phyloP scores from a whole-genome alignment of 1,140 invertebrate species.

The Pollicipes pollicipes region DNA sequence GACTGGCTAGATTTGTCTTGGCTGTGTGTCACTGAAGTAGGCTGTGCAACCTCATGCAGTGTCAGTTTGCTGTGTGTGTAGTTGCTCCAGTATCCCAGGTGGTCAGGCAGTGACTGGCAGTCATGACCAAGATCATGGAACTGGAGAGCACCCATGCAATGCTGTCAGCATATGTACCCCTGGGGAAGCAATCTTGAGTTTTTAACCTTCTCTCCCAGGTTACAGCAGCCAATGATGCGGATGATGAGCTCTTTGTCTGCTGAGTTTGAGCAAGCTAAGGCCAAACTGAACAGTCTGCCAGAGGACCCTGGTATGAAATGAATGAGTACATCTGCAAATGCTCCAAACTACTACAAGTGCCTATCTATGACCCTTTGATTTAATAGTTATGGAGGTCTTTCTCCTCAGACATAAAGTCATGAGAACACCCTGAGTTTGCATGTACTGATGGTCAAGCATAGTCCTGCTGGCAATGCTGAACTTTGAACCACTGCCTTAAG shows the following conservation, averaged over 20 bases:
- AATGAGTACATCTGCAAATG: neutral
- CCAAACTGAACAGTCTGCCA: constrained; percentile 26
- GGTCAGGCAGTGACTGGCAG: too few relatives aligned
- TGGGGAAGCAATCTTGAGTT: too few relatives aligned
- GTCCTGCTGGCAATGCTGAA: neutral
- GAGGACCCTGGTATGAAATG: constrained; percentile 24
- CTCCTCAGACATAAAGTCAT: neutral
- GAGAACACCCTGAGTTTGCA: neutral
- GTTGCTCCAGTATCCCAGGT: too few relatives aligned
- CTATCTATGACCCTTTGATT: neutral
- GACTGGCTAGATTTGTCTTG: too few relatives aligned
- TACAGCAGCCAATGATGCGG: neutral
- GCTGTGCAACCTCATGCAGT: too few relatives aligned
- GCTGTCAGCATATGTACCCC: too few relatives aligned
- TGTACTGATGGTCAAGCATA: neutral
- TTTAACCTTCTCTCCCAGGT: too few relatives aligned
- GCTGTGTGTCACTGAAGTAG: too few relatives aligned
- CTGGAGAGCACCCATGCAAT: too few relatives aligned
- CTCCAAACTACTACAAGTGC: neutral
- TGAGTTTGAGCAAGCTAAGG: constrained; percentile 23
- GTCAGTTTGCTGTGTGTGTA: too few relatives aligned
- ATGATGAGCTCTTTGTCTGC: neutral
- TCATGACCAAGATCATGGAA: too few relatives aligned
- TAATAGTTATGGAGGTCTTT: neutral
- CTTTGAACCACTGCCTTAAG: neutral